A percentile compares a stretch with the other conserved stretches of the same genome.
Evolutionary conservation across 2,888 invertebrate species (phyloP).

Genomic region (Drosophila koepferae): DNA sequence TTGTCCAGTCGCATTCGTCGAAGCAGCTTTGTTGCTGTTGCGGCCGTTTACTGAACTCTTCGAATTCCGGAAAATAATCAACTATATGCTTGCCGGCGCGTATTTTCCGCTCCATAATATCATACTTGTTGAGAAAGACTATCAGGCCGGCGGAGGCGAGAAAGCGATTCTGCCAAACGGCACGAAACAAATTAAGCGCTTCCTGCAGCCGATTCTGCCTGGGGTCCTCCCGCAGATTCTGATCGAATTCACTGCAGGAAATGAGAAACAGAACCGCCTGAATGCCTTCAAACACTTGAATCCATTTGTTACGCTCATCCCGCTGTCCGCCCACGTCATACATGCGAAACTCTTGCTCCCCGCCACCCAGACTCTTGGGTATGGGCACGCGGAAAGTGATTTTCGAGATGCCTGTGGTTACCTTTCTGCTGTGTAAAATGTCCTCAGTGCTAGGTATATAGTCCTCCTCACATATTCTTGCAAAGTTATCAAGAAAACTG

Average conservation of each 20-base stretch:
- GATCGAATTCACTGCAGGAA: constrained; percentile 93
- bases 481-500: constrained; percentile 91
- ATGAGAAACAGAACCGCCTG: constrained; percentile 93
- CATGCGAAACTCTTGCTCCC: constrained; percentile 91
- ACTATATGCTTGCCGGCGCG: constrained; percentile 88
- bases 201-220: constrained; percentile 90
- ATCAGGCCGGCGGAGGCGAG: constrained; percentile 91
- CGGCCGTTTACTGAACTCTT: constrained; percentile 86
- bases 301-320: constrained; percentile 93
- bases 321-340: constrained; percentile 94
- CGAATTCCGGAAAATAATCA: constrained; percentile 89
- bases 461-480: constrained; percentile 87
- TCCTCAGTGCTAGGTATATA: constrained; percentile 92
- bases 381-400: constrained; percentile 91
- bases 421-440: constrained; percentile 91
- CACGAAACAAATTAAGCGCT: constrained; percentile 89
- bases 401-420: constrained; percentile 90
- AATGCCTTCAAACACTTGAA: constrained; percentile 93
- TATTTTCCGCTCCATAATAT: constrained; percentile 90
- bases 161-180: constrained; percentile 91
- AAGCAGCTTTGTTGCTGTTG: constrained; percentile 85
- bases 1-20: constrained; percentile 89
- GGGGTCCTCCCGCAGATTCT: constrained; percentile 89
- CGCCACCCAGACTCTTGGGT: constrained; percentile 89
- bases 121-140: constrained; percentile 93